Base-by-base conservation (phyloP, 2,888 invertebrate genomes). In the Anthophora plumipes region DNA sequence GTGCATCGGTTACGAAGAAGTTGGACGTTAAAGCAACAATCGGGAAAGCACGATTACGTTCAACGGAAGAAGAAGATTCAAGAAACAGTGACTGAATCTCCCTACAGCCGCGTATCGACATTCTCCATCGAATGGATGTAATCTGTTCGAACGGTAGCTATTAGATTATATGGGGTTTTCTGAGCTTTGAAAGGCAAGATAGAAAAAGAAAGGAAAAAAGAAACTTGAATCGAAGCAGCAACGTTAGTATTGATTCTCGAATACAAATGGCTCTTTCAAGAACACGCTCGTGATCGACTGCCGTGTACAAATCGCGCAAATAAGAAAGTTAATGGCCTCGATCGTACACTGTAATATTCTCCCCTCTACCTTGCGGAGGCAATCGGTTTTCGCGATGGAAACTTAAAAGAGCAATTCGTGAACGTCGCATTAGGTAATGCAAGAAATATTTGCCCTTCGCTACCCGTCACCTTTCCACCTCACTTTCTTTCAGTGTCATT, bases 191-290 rank as follows among this genome's bases (percentile, higher is more conserved):
- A 80, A 74, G 50, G 66, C 55, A 70, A 80, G n/a, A n/a, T n/a
- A n/a, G n/a, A n/a, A n/a, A n/a, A n/a, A n/a, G n/a, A n/a, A n/a
- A n/a, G n/a, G n/a, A n/a, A n/a, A n/a, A n/a, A n/a, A n/a, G n/a
- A 70, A 81, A 61, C 11, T 14, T 9, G 69, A 50, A 43, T 43
- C 73, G 17, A 57, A 57, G 66, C 31, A 39, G 22, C 20, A 48
- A 9, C 6, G 54, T 17, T 48, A 37, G 61, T 71, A 80, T 80
- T 57, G 79, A 78, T 64, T 64, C 25, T 22, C 20, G 80, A 60
- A 74, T 80, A 81, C 67, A 80, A 81, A 81, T 74, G 81, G 70
- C 31, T 48, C 73, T 46, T 63, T 80, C 80, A 79, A 25, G 69
- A 80, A 69, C 80, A 79, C 52, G 54, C 64, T 31, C 25, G 57